These are phyloP conservation scores for Cryptus viduatorius DNA, from an alignment of 2,888 invertebrate species.

Conservation along the genomic window DNA sequence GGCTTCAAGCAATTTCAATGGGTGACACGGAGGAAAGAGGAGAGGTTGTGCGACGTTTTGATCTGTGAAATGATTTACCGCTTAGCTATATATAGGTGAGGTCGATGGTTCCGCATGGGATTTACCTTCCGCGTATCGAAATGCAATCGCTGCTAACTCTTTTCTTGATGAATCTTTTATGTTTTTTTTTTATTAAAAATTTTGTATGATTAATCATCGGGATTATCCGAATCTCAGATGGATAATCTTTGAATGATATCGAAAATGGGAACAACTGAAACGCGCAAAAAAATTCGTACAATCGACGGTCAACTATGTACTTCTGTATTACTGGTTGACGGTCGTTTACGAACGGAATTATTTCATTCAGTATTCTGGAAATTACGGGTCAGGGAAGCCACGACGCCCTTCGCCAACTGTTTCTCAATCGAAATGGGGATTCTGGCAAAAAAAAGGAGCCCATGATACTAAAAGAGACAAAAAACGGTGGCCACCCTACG, in stretches of 20 bases:
- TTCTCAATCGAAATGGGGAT: conserved; percentile 26
- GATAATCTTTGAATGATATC: neutral
- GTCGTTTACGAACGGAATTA: conserved; percentile 63
- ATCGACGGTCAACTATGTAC: neutral
- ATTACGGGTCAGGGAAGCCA: conserved; percentile 76
- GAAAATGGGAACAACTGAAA: neutral
- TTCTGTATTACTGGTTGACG: conserved; percentile 33
- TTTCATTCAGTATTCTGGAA: conserved; percentile 80
- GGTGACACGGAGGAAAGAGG: conserved; percentile 5
- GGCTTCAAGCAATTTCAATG: conserved; percentile 20
- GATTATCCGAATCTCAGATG: neutral
- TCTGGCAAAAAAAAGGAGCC: conserved; percentile 52
- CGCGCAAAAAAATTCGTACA: neutral
- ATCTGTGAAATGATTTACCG: conserved; percentile 66
- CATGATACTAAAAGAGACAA: too few species aligned
- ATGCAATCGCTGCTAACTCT: neutral
- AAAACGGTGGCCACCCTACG: conserved; percentile 31
- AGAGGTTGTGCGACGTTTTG: conserved; percentile 52
- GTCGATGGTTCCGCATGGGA: conserved; percentile 28
- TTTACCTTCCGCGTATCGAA: neutral
- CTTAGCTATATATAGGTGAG: conserved; percentile 22
- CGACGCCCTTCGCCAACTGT: conserved; percentile 78
- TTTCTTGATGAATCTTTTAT: neutral
- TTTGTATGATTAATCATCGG: neutral
- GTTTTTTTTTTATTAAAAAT: neutral